A percentile compares a stretch with the other conserved stretches of the same genome.
Evolutionary conservation across 2,888 invertebrate species (phyloP).

Genomic region (Drosophila melanosoma): DNA sequence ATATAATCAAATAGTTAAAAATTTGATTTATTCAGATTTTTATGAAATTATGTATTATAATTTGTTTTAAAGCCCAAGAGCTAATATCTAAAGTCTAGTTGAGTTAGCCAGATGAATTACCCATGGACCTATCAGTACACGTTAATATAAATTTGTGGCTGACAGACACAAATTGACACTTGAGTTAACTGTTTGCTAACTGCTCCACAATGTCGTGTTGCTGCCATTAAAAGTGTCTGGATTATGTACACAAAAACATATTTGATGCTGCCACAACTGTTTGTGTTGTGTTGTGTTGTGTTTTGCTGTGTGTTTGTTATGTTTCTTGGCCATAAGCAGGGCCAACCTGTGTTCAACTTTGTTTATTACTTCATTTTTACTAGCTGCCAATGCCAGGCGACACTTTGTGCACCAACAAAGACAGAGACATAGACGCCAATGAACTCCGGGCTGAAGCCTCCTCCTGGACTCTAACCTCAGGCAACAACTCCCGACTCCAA

Average conservation of each 20-base stretch:
- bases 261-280: constrained; percentile 47
- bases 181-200: constrained; percentile 49
- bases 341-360: constrained; percentile 65
- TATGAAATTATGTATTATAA: neutral
- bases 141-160: constrained; percentile 12
- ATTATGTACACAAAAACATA: constrained; percentile 48
- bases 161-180: constrained; percentile 33
- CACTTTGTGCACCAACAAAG: constrained; percentile 53
- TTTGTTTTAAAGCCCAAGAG: neutral
- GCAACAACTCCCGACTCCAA: neutral
- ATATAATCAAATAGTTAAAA: neutral
- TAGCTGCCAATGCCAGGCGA: constrained; percentile 77
- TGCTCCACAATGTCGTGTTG: constrained; percentile 45
- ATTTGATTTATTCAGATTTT: neutral
- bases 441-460: constrained; percentile 25
- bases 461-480: neutral
- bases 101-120: neutral
- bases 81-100: neutral
- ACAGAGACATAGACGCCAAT: constrained; percentile 34
- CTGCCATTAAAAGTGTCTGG: constrained; percentile 59
- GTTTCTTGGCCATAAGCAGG: constrained; percentile 28
- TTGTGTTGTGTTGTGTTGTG: constrained; percentile 16
- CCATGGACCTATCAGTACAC: neutral
- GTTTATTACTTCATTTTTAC: constrained; percentile 79
- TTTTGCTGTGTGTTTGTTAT: neutral